phyloP scores from a whole-genome alignment of 2,888 invertebrate genomes.

The Drosophila anomelani region DNA sequence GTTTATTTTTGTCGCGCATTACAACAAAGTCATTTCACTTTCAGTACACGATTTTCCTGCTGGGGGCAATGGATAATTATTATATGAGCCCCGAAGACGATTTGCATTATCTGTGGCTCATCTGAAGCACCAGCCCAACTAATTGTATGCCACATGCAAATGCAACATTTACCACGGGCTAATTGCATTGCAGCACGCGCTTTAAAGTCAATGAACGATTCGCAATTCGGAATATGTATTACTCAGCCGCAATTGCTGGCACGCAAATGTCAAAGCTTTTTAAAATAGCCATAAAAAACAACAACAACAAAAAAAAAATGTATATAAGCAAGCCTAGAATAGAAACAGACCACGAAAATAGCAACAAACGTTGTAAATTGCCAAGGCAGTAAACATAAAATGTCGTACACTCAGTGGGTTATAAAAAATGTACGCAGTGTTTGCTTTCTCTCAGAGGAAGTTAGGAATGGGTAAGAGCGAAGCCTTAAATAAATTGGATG shows the following conservation, averaged over 20 bases:
- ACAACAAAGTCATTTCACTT: constrained; percentile 34
- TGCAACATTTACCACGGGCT: constrained; percentile 65
- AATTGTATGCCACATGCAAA: constrained; percentile 71
- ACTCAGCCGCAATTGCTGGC: constrained; percentile 29
- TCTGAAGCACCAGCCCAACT: constrained; percentile 33
- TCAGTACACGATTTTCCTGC: constrained; percentile 17
- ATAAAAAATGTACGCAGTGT: constrained; percentile 32
- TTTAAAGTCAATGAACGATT: constrained; percentile 78
- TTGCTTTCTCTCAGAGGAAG: constrained; percentile 5
- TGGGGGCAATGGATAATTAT: constrained; percentile 14
- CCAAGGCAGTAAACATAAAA: constrained; percentile 56
- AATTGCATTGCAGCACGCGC: constrained; percentile 75
- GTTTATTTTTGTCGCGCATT: constrained; percentile 28
- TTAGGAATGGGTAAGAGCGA: constrained; percentile 1
- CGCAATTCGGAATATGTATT: constrained; percentile 21
- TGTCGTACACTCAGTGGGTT: constrained; percentile 58
- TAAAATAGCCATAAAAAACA: constrained; percentile 37
- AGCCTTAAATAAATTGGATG: not conserved
- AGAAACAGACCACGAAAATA: constrained; percentile 13
- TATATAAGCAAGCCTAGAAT: constrained; percentile 2
- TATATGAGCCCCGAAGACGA: constrained; percentile 32
- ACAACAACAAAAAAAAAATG: not conserved
- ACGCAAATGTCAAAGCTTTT: constrained; percentile 70
- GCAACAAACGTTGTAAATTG: constrained; percentile 52
- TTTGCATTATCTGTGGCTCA: constrained; percentile 31